Percentiles rank a stretch among this genome's conserved stretches.
Conservation (phyloP, 2,797 vertebrate genomes). For the Poeciliopsis presidionis region DNA sequence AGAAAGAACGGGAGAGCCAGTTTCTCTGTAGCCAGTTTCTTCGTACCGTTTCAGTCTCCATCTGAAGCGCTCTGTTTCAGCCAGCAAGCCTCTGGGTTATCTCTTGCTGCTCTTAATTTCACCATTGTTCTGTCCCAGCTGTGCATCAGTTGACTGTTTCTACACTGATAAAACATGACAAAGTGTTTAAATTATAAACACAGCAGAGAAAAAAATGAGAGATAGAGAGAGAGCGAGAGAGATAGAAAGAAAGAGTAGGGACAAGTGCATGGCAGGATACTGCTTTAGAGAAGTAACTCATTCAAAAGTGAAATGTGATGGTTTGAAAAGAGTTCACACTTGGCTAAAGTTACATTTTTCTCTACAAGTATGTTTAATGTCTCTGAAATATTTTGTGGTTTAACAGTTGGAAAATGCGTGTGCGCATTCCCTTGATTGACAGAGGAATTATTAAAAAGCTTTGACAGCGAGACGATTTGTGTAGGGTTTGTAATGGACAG, state of each 20-base stretch:
- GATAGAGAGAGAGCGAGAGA: background rate
- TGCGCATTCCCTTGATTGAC: background rate
- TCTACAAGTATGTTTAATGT: conserved; percentile 9
- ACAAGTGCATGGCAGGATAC: conserved; percentile 14
- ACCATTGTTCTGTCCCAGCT: conserved; percentile 9
- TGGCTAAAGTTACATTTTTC: conserved; percentile 7
- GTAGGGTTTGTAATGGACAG: conserved; percentile 8
- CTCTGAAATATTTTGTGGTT: conserved; percentile 4
- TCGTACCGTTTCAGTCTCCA: conserved; percentile 4
- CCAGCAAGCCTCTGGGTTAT: conserved; percentile 16
- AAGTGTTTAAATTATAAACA: conserved; percentile 41
- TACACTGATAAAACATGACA: conserved; percentile 38
- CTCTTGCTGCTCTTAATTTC: conserved; percentile 10
- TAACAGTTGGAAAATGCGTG: conserved; percentile 11
- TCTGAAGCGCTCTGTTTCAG: conserved; percentile 9
- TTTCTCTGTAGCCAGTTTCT: conserved; percentile 6
- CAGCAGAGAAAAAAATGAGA: background rate
- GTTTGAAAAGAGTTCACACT: background rate
- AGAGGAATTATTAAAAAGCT: background rate
- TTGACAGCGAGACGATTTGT: conserved; percentile 15
- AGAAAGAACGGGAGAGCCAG: conserved; percentile 6
- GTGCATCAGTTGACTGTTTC: conserved; percentile 11
- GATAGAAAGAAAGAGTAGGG: background rate
- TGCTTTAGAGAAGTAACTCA: conserved; percentile 16
- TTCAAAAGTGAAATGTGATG: conserved; percentile 6